These are phyloP conservation scores for Eidolon dupreanum DNA, from an alignment of 2,797 vertebrate genomes.

Conservation along the genomic window DNA sequence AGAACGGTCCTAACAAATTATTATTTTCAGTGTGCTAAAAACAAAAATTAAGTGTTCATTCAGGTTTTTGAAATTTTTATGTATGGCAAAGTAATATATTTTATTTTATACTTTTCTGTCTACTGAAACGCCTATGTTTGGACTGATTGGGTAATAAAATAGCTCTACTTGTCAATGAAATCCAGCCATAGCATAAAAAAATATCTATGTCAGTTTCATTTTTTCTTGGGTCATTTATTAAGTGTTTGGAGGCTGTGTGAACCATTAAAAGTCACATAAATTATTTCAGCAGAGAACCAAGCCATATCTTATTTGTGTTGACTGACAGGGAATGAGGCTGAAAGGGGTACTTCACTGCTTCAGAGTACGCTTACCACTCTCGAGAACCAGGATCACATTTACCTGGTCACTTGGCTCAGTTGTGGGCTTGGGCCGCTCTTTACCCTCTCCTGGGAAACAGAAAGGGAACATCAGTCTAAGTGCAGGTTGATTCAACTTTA, in stretches of 20 bases:
- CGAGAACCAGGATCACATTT: not conserved
- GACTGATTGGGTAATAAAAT: not conserved
- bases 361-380: not conserved
- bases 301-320: slow-evolving; percentile 1
- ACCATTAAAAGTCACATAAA: slow-evolving; percentile 23
- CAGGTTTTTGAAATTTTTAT: not conserved
- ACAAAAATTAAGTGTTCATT: slow-evolving; percentile 35
- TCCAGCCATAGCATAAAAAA: not conserved
- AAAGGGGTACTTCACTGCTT: not conserved
- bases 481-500: not conserved
- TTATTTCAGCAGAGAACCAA: not conserved
- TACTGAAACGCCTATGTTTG: slow-evolving; percentile 16
- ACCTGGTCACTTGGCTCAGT: not conserved
- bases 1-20: not conserved
- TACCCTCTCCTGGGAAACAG: not conserved
- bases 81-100: not conserved
- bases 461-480: not conserved
- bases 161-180: slow-evolving; percentile 51
- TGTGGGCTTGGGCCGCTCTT: not conserved
- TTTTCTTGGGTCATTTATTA: slow-evolving; percentile 3
- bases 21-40: slow-evolving; percentile 28
- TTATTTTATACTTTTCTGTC: not conserved
- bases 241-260: not conserved
- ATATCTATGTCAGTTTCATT: not conserved
- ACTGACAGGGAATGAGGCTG: not conserved